Evolutionary conservation across 2,888 invertebrate species (phyloP).

Genomic region (Cristatella mucedo): DNA sequence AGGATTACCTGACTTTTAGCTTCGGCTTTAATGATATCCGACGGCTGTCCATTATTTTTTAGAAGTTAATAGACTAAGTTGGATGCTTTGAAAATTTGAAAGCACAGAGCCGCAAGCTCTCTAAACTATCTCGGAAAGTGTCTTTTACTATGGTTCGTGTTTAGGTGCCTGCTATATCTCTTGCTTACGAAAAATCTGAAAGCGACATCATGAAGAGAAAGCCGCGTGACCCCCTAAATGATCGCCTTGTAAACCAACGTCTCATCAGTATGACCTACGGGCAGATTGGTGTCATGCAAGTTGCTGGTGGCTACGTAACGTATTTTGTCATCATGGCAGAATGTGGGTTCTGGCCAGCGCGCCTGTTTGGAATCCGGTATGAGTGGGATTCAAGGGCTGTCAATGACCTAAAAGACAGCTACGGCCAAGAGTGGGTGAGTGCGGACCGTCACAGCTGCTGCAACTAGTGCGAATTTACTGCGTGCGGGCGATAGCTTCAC

Average conservation of each 20-base stretch:
- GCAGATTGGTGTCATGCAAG: slow-evolving; percentile 97
- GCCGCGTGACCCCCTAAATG: slow-evolving; percentile 64
- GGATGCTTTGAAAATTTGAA: too few species aligned
- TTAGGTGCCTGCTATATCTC: slow-evolving; percentile 64
- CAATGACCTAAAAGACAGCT: slow-evolving; percentile 85
- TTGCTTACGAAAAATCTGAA: slow-evolving; percentile 75
- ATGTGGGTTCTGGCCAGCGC: slow-evolving; percentile 75
- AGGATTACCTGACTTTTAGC: too few species aligned
- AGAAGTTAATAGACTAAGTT: too few species aligned
- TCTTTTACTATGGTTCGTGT: too few species aligned
- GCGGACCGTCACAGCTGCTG: neutral
- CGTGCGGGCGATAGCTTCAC: neutral
- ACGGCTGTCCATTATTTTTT: too few species aligned
- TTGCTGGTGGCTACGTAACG: slow-evolving; percentile 91
- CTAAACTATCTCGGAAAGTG: too few species aligned
- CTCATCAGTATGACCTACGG: slow-evolving; percentile 95
- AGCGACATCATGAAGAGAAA: slow-evolving; percentile 78
- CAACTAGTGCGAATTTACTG: neutral
- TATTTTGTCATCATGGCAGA: slow-evolving; percentile 98
- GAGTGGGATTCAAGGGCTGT: slow-evolving; percentile 93
- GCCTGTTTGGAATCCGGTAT: slow-evolving; percentile 77
- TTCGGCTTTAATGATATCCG: too few species aligned
- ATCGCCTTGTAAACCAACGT: slow-evolving; percentile 63
- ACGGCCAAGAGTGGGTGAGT: slow-evolving; percentile 73
- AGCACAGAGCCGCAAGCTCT: too few species aligned